These are phyloP conservation scores for Tauraco erythrolophus DNA, from an alignment of 2,113 vertebrate genomes.

Conservation along the genomic window DNA sequence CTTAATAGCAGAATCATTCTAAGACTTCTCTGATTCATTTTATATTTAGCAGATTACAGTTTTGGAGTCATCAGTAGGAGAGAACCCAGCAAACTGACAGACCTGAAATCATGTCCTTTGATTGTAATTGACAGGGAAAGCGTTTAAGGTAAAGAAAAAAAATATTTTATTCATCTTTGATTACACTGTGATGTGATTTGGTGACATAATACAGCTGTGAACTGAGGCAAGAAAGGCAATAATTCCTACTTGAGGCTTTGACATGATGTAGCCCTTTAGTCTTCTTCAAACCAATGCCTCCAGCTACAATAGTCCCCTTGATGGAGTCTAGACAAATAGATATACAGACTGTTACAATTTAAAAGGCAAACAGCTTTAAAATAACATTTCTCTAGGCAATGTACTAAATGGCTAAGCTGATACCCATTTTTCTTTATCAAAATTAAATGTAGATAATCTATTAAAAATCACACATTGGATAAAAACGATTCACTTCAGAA, in stretches of 20 bases:
- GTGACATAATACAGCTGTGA: slow-evolving; percentile 88
- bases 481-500: neutral
- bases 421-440: slow-evolving; percentile 50
- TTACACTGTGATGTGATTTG: slow-evolving; percentile 90
- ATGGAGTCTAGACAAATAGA: slow-evolving; percentile 80
- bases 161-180: slow-evolving; percentile 89
- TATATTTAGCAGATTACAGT: slow-evolving; percentile 86
- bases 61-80: slow-evolving; percentile 84
- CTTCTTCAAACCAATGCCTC: slow-evolving; percentile 73
- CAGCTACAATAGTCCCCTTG: slow-evolving; percentile 77
- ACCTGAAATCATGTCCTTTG: slow-evolving; percentile 88
- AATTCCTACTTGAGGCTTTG: slow-evolving; percentile 82
- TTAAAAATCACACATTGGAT: neutral
- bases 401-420: slow-evolving; percentile 47
- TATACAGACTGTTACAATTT: slow-evolving; percentile 73
- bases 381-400: slow-evolving; percentile 68
- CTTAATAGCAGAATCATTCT: slow-evolving; percentile 85
- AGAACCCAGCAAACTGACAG: slow-evolving; percentile 80
- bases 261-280: slow-evolving; percentile 78
- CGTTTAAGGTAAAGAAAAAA: slow-evolving; percentile 85
- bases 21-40: slow-evolving; percentile 84
- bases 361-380: slow-evolving; percentile 77
- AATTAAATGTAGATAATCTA: slow-evolving; percentile 67
- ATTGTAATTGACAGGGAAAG: slow-evolving; percentile 93
- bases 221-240: slow-evolving; percentile 81